A percentile compares a stretch with the other conserved stretches of the same genome.
Evolutionary conservation across 2,888 invertebrate species (phyloP).

Genomic region (Hoplodrina blanda): DNA sequence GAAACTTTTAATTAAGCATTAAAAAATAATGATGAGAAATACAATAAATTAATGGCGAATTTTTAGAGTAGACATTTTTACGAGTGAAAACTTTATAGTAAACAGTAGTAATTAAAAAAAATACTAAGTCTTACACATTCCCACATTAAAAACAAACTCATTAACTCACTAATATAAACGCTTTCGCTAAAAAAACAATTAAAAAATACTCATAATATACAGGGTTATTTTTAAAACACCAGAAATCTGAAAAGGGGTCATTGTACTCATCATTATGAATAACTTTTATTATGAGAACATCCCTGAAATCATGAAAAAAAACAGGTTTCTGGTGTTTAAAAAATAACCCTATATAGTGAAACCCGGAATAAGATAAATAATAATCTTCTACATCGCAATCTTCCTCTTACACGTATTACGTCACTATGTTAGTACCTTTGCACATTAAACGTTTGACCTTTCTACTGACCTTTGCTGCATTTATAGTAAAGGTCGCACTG

Average conservation of each 20-base stretch:
- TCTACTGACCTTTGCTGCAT: conserved; percentile 92
- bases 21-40: conserved; percentile 29
- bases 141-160: conserved; percentile 9
- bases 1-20: too few species aligned
- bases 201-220: too few species aligned
- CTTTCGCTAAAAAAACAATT: too few species aligned
- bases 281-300: too few species aligned
- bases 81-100: not conserved
- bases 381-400: conserved; percentile 19
- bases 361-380: conserved; percentile 50
- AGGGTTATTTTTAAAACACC: too few species aligned
- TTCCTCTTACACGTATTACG: conserved; percentile 25
- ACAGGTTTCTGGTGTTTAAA: too few species aligned
- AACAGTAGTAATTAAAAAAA: not conserved
- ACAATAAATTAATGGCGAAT: not conserved
- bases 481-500: conserved; percentile 95
- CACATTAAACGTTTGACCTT: conserved; percentile 68
- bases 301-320: too few species aligned
- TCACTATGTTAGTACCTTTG: conserved; percentile 25
- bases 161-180: not conserved
- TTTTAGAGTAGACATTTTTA: conserved; percentile 7
- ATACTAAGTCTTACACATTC: not conserved
- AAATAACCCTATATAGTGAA: conserved; percentile 38
- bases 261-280: too few species aligned
- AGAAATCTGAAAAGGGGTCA: too few species aligned